Evolutionary conservation across 1,140 invertebrate genomes (phyloP).

Genomic region (Portunus trituberculatus): DNA sequence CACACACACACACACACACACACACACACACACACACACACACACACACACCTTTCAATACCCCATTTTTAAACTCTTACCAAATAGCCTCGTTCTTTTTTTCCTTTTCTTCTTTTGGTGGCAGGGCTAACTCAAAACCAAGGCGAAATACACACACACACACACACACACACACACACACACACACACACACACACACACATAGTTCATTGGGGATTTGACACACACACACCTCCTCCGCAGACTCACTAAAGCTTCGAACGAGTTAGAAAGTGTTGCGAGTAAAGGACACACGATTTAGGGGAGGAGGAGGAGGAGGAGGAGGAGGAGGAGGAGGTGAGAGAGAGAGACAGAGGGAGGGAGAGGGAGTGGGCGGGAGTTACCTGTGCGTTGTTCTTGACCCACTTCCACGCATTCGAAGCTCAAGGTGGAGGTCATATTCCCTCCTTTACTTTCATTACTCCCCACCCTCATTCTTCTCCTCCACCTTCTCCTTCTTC

Average conservation of each 20-base stretch:
- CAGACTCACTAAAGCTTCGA: not conserved
- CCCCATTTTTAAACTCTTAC: too few species aligned
- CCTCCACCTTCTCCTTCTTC: not conserved
- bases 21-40: not conserved
- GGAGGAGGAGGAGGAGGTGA: not conserved
- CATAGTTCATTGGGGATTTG: too few species aligned
- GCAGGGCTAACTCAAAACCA: too few species aligned
- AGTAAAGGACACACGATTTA: not conserved
- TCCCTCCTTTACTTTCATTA: conserved; percentile 25
- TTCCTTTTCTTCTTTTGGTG: too few species aligned
- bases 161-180: too few species aligned
- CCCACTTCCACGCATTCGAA: not conserved
- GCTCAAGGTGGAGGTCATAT: conserved; percentile 7
- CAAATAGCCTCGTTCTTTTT: too few species aligned
- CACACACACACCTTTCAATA: not conserved
- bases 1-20: not conserved
- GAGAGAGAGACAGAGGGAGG: not conserved
- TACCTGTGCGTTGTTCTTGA: not conserved
- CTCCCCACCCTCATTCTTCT: not conserved
- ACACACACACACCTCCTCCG: not conserved
- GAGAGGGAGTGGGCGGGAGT: too few species aligned
- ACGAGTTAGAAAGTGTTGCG: not conserved
- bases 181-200: too few species aligned
- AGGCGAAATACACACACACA: not conserved
- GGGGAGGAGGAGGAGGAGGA: not conserved